phyloP scores from a whole-genome alignment of 2,888 invertebrate genomes.

The Cloeon dipterum region DNA sequence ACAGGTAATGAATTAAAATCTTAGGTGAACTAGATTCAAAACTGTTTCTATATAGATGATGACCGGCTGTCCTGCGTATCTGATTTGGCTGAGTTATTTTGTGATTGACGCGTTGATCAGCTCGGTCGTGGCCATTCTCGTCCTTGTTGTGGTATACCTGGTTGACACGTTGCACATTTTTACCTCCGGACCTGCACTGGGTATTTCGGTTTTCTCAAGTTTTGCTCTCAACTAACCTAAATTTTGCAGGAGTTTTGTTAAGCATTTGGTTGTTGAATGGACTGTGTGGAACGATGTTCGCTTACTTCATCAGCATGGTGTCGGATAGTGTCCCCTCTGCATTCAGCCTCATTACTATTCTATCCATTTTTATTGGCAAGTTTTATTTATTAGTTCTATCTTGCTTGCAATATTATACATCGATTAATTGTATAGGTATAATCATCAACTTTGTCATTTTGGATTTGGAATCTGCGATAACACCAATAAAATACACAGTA shows the following conservation, averaged over 20 bases:
- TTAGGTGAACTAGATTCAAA: too few species aligned
- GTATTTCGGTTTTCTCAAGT: too few species aligned
- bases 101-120: slow-evolving; percentile 25
- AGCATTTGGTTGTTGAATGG: slow-evolving; percentile 31
- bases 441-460: slow-evolving; percentile 7
- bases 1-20: too few species aligned
- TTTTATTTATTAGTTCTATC: too few species aligned
- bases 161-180: neutral
- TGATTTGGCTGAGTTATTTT: slow-evolving; percentile 39
- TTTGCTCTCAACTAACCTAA: too few species aligned
- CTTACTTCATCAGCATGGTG: slow-evolving; percentile 32
- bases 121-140: slow-evolving; percentile 9
- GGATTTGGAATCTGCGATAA: slow-evolving; percentile 5
- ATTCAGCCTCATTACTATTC: slow-evolving; percentile 15
- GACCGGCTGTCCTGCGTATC: slow-evolving; percentile 31
- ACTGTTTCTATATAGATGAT: slow-evolving; percentile 18
- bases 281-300: slow-evolving; percentile 33
- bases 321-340: slow-evolving; percentile 25
- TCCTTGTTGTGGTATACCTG: neutral
- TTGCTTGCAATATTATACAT: too few species aligned
- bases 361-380: slow-evolving; percentile 19
- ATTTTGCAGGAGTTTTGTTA: slow-evolving; percentile 21
- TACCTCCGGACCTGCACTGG: neutral
- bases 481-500: too few species aligned
- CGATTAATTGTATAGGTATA: slow-evolving; percentile 6